Evolutionary conservation across 2,797 vertebrate genomes (phyloP).

Genomic region (Tinamus major): DNA sequence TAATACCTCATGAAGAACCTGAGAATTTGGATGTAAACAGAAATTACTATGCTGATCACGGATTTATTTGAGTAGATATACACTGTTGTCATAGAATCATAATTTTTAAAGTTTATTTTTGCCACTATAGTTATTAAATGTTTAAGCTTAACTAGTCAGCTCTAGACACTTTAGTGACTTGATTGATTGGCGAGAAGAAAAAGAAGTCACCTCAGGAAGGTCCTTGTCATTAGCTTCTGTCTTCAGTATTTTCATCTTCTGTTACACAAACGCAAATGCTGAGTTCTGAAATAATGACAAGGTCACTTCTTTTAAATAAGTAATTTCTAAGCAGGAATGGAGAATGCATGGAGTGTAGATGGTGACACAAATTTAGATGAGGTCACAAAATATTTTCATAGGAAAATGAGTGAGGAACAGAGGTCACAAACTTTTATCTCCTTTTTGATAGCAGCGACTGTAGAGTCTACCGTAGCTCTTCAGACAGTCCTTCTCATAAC

Average conservation of each 20-base stretch:
- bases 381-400: slow-evolving; percentile 50
- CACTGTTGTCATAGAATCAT: neutral
- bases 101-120: neutral
- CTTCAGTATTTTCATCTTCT: neutral
- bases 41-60: neutral
- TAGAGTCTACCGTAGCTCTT: slow-evolving; percentile 14
- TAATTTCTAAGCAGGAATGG: neutral
- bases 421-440: slow-evolving; percentile 23
- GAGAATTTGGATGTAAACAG: neutral
- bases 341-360: slow-evolving; percentile 13
- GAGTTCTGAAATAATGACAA: slow-evolving; percentile 15
- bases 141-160: neutral
- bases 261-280: neutral
- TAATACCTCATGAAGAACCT: neutral
- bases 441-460: neutral
- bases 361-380: slow-evolving; percentile 52
- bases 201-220: neutral
- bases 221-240: neutral
- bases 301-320: slow-evolving; percentile 47
- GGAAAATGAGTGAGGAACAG: slow-evolving; percentile 48
- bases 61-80: neutral
- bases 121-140: neutral
- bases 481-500: neutral
- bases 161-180: neutral
- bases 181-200: neutral